phyloP scores from a whole-genome alignment of 2,888 invertebrate genomes.

The Linnaemya tessellans region DNA sequence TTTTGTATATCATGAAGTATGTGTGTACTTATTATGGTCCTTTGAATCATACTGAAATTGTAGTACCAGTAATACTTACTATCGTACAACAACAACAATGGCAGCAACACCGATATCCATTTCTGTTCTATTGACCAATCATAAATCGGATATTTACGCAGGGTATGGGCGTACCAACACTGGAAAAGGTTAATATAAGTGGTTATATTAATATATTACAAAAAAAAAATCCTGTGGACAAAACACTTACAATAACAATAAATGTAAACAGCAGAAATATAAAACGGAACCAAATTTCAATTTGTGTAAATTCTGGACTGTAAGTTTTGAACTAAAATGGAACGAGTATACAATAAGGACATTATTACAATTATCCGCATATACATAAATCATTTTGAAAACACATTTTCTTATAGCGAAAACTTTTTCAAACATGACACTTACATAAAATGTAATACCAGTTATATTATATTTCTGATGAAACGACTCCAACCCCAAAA shows the following conservation, averaged over 20 bases:
- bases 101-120: constrained; percentile 95
- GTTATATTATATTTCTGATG: constrained; percentile 93
- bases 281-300: constrained; percentile 98
- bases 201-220: constrained; percentile 7
- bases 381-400: neutral
- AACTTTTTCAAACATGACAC: constrained; percentile 80
- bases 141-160: constrained; percentile 92
- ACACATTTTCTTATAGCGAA: neutral
- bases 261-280: constrained; percentile 95
- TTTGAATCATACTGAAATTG: neutral
- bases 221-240: neutral
- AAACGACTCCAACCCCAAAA: constrained; percentile 93
- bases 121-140: constrained; percentile 99
- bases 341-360: neutral
- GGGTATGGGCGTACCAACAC: constrained; percentile 96
- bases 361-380: neutral
- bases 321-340: constrained; percentile 94
- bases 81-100: constrained; percentile 94
- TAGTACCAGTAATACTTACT: constrained; percentile 86
- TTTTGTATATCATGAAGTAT: too few relatives aligned
- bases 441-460: constrained; percentile 93
- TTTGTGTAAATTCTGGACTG: constrained; percentile 97
- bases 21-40: neutral
- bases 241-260: constrained; percentile 89
- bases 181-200: constrained; percentile 83